phyloP scores from a whole-genome alignment of 2,797 vertebrate species.

The Muraenolepis orangiensis region DNA sequence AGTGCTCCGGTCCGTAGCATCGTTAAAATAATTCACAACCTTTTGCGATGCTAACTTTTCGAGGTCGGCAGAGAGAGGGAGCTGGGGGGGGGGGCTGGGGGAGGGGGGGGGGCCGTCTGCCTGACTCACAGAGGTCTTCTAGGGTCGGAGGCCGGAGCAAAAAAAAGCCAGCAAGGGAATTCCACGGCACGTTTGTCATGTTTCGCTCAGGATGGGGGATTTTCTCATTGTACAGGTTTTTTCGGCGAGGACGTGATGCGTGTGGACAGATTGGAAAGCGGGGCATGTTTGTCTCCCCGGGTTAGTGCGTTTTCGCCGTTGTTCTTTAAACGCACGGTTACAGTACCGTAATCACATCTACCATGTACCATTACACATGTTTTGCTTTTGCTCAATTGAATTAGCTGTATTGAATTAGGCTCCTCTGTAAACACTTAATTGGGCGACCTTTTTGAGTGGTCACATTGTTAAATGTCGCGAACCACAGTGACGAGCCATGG shows the following conservation, averaged over 20 bases:
- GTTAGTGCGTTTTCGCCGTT: slow-evolving; percentile 19
- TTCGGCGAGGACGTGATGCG: slow-evolving; percentile 50
- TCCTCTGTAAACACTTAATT: slow-evolving; percentile 57
- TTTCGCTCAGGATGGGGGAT: slow-evolving; percentile 44
- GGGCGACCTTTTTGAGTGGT: slow-evolving; percentile 50
- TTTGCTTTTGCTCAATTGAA: slow-evolving; percentile 53
- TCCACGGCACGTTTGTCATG: slow-evolving; percentile 37
- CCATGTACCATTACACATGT: slow-evolving; percentile 53
- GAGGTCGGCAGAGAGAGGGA: too few relatives aligned
- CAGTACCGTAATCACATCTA: slow-evolving; percentile 48
- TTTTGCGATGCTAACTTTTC: slow-evolving; percentile 25
- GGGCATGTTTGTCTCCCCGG: slow-evolving; percentile 48
- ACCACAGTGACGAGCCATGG: slow-evolving; percentile 51
- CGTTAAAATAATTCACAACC: neutral
- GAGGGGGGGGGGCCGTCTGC: slow-evolving; percentile 55
- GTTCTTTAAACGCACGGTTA: slow-evolving; percentile 40
- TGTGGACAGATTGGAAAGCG: slow-evolving; percentile 47
- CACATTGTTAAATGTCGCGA: slow-evolving; percentile 41
- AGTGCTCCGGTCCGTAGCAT: neutral
- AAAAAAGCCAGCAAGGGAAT: slow-evolving; percentile 19
- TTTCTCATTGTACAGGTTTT: slow-evolving; percentile 41
- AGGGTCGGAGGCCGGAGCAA: slow-evolving; percentile 25
- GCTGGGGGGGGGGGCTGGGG: slow-evolving; percentile 44
- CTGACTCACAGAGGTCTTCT: slow-evolving; percentile 41
- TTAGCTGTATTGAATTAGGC: slow-evolving; percentile 53